Base-by-base conservation (phyloP, 2,113 vertebrate genomes). In the Lethenteron reissneri region DNA sequence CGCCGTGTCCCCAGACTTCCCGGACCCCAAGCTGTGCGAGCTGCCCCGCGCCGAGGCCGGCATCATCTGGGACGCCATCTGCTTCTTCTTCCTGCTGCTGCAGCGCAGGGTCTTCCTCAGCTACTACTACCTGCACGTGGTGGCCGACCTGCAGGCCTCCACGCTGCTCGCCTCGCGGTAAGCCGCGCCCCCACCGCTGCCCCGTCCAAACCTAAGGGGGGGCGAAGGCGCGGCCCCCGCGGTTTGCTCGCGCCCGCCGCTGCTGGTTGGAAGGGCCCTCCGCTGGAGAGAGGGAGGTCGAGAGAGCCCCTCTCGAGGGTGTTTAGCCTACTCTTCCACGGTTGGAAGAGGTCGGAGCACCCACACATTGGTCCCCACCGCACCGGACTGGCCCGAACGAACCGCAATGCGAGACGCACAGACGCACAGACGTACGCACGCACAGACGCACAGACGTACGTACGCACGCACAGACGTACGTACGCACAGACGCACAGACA, bases 11-110 rank as follows among this genome's bases (percentile, higher is more conserved):
- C 72, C 7, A 58, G 79, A 58, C 14, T 17, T 80, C 2, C 75
- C 78, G 70, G 76, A 81, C 1, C 41, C 41, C 41, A 41, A 41
- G 5, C 41, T 41, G 58, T 84, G 81, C 56, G 85, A 85, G 73
- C 79, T 95, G 59, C 92, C 90, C 58, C 87, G 81, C 6, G 83
- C 88, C 70, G 90, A 99, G 78, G 94, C 92, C 2, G 92, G 94
- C 10, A 95, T 99, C 76, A 97, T 99, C 77, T 99, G 94, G 94
- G 92, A 99, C 82, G 97, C 92, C 74, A 95, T 99, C 80, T 99
- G 94, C 78, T 99, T 99, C 71, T 90, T 87, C 9, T 80, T 85
- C 69, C 81, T 87, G 57, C 77, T 85, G 74, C 78, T 76, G 10
- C 85, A 84, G 76, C 74, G 79, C 14, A 78, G 80, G 19, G 94